Evolutionary conservation across 2,797 vertebrate species (phyloP), one percentile per base, ranked within the genome.

Genomic region (Myotis daubentonii): DNA sequence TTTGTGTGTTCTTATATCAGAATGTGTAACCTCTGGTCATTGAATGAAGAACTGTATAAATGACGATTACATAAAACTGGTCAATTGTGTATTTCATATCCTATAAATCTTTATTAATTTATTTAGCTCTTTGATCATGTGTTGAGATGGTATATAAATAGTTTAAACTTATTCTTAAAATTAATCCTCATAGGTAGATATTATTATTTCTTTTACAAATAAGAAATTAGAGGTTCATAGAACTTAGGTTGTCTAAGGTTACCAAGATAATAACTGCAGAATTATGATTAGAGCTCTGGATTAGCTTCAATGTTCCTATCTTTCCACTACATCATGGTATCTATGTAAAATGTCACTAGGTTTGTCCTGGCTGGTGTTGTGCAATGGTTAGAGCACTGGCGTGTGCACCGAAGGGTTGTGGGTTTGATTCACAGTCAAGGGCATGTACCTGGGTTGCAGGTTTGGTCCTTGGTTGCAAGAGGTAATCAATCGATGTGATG

Each of bases 131-230:
- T 70, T 60, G 38, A 79, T 72, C 47, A 53, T 66, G 28, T 62
- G 5, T 11, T 91, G 51, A 85, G 3, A 2, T 80, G 9, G 28
- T 41, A 57, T 38, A n/a, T 3, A 87, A 2, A 79, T 62, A 68
- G 55, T 78, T 89, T 33, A 79, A 86, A 80, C 5, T 65, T 92
- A 75, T 51, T 79, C 62, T 95, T 78, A 47, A 95, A 94, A 82
- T 41, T 70, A 89, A 71, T 80, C 28, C 33, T 80, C 5, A 89
- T 8, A 62, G 51, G 16, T 87, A 92, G 72, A 12, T 70, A 41
- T 83, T 92, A 87, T 76, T 68, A 10, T 82, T 30, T 72, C 2
- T 94, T 88, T 65, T 62, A 76, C n/a, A 91, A 28, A 72, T 79
- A 41, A 89, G 47, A 76, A 93, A 90, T 78, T n/a, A 33, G 41